Evolutionary conservation across 2,888 invertebrate genomes (phyloP).

Genomic region (Stramonita haemastoma): DNA sequence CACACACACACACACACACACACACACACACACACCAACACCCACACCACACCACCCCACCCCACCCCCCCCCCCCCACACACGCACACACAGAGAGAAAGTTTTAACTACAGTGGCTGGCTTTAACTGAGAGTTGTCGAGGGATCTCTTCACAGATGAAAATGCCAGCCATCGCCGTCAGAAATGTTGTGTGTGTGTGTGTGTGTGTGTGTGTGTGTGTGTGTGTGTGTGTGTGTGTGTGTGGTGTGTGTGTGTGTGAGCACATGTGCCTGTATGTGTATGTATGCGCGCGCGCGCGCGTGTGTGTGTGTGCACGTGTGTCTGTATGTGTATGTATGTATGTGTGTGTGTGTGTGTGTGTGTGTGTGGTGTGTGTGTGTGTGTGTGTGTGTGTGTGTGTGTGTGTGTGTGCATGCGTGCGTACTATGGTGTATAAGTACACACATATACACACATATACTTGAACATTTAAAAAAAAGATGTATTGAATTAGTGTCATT

Average conservation of each 20-base stretch:
- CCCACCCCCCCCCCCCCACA: neutral
- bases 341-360: neutral
- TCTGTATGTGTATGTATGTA: neutral
- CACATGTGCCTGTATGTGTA: neutral
- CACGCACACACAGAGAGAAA: constrained; percentile 1
- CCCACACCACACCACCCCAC: neutral
- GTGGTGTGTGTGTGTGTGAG: no score
- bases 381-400: neutral
- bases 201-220: neutral
- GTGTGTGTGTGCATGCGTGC: neutral
- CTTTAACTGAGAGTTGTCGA: no score
- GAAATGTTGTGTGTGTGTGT: no score
- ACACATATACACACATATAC: neutral
- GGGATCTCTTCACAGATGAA: no score
- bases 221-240: no score
- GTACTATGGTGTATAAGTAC: neutral
- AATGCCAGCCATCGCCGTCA: no score
- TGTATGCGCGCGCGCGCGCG: neutral
- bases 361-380: neutral
- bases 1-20: neutral
- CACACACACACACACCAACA: neutral
- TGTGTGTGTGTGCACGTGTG: neutral
- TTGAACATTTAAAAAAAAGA: no score
- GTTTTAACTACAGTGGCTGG: no score
- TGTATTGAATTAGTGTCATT: no score